Base-by-base conservation (phyloP, 2,888 invertebrate species). In the Drosophila macrospina region DNA sequence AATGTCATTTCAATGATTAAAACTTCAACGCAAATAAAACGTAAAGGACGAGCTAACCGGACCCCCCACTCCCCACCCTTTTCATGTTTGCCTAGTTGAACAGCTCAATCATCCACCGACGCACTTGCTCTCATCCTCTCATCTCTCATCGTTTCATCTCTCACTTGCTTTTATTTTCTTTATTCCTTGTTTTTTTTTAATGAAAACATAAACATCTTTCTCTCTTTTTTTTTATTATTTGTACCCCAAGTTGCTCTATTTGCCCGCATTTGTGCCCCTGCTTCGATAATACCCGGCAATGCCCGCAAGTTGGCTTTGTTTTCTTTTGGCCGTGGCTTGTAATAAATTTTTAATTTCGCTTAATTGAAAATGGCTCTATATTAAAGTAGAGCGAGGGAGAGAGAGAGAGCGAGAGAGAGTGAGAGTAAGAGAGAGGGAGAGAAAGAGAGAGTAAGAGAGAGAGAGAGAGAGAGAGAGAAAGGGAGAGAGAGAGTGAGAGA, bases 341-440 rank as follows among this genome's bases (percentile, higher is more conserved):
- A 85, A 85, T 87, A 85, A 80, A 87, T 87, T 87, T 87, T 88
- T 88, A 87, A 87, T 87, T 78, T 78, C 74, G 87, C 87, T 87
- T 88, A 87, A 88, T 87, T 88, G 87, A 88, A 88, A 87, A 88
- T 80, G 78, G 76, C n/a, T n/a, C n/a, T n/a, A n/a, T n/a, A n/a
- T n/a, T n/a, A n/a, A n/a, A n/a, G n/a, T n/a, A n/a, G n/a, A n/a
- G n/a, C n/a, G n/a, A n/a, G n/a, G n/a, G n/a, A n/a, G n/a, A n/a
- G n/a, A n/a, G n/a, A n/a, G n/a, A n/a, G n/a, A n/a, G n/a, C n/a
- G n/a, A n/a, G n/a, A n/a, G n/a, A n/a, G n/a, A n/a, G n/a, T n/a
- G n/a, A n/a, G n/a, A n/a, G n/a, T n/a, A n/a, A n/a, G n/a, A n/a
- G n/a, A n/a, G n/a, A n/a, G n/a, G n/a, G n/a, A n/a, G n/a, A n/a